These are phyloP conservation scores for Tragelaphus imberbis DNA, from an alignment of 2,113 vertebrate species.

Conservation along the genomic window DNA sequence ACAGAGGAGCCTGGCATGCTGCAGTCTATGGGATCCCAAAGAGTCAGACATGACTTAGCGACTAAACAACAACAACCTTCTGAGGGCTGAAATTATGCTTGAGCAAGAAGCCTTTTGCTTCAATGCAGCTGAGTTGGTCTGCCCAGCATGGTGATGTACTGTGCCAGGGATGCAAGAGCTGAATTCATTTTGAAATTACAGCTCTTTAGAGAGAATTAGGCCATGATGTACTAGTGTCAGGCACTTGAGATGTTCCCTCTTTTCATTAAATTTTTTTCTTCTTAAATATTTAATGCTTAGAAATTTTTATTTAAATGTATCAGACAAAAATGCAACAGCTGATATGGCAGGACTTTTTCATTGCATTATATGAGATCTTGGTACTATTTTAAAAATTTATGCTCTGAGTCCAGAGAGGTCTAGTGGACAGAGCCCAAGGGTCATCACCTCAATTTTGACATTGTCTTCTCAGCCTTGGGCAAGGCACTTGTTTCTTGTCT, in stretches of 20 bases:
- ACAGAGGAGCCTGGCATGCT: background rate
- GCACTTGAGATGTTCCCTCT: constrained; percentile 48
- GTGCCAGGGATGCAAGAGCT: background rate
- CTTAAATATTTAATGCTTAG: constrained; percentile 64
- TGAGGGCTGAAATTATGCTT: background rate
- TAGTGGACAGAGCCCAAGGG: background rate
- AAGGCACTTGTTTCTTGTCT: constrained; percentile 10
- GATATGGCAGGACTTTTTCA: background rate
- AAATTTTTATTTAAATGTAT: constrained; percentile 35
- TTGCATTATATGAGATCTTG: background rate
- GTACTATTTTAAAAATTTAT: background rate
- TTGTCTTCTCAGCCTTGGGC: background rate
- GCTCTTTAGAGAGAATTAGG: constrained; percentile 29
- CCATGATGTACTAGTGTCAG: background rate
- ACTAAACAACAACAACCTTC: background rate
- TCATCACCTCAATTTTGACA: constrained; percentile 9
- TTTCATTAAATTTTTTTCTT: constrained; percentile 56
- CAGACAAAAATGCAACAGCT: constrained; percentile 13
- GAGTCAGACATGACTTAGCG: background rate
- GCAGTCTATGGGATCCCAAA: background rate
- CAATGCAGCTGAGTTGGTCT: background rate
- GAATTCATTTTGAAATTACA: constrained; percentile 44
- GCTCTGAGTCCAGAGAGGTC: background rate
- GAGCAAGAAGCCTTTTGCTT: background rate
- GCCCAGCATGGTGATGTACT: background rate